These are phyloP conservation scores for Cladopsammia gracilis DNA, from an alignment of 64 coral and sea anemone genomes.

Conservation along the genomic window DNA sequence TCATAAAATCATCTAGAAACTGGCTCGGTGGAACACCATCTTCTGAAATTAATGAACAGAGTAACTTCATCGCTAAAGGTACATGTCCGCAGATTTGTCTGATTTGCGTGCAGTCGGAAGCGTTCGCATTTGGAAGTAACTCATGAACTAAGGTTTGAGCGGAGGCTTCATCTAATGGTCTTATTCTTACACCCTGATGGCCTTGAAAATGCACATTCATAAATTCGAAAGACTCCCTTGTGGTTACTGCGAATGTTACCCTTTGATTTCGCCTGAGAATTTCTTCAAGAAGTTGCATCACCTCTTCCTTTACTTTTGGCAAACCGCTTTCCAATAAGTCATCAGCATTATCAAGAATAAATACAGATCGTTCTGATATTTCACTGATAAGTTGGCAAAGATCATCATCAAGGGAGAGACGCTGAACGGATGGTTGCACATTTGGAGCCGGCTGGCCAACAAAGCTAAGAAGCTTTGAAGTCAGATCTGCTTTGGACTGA, in stretches of 20 bases:
- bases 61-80: no score
- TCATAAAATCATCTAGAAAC: no score
- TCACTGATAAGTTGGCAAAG: neutral
- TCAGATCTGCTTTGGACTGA: neutral
- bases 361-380: neutral
- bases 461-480: neutral
- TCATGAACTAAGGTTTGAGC: no score
- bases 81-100: no score
- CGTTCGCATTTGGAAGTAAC: no score
- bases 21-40: neutral
- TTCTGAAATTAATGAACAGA: no score
- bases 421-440: neutral
- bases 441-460: neutral
- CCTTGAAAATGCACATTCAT: no score
- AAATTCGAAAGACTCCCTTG: no score
- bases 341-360: constrained; percentile 32
- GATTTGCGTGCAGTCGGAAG: no score
- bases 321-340: constrained; percentile 4
- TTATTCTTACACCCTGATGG: neutral
- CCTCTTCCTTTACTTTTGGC: neutral
- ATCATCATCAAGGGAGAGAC: neutral
- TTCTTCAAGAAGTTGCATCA: neutral
- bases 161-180: no score
- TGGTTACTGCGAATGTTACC: no score
- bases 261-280: neutral